Evolutionary conservation across 2,113 vertebrate genomes (phyloP), one percentile per base, ranked within the genome.

Genomic region (Conger conger): DNA sequence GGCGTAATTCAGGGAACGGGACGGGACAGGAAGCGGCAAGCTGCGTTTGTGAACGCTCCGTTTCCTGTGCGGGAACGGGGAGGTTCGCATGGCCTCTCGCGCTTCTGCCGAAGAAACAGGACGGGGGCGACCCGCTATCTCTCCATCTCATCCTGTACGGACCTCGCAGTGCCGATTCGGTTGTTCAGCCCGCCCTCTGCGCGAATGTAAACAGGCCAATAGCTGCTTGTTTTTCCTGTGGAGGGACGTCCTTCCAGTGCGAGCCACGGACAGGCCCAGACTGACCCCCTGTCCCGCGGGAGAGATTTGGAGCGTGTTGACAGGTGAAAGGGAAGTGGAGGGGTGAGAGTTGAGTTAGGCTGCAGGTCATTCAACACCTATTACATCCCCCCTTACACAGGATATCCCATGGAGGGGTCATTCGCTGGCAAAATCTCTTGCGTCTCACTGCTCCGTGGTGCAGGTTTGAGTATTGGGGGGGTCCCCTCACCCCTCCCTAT

Each of bases 251-350:
- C 84, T 89, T 88, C 87, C 83, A 84, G 86, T 86, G 86, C 88
- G 77, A 57, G 90, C 86, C 89, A 92, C 94, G 92, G 91, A 93
- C 91, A 94, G 93, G 92, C 86, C 85, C 92, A 88, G 90, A 83
- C 89, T 87, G 91, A n/a, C 86, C 88, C 85, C 81, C 82, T 76
- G 78, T 87, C 83, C 92, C 90, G 87, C 85, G 89, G 78, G 86
- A 82, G 79, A 95, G 93, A 95, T 96, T 94, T 96, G 94, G 88
- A 91, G 94, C 90, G 88, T 88, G 91, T 87, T 94, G 94, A 96
- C 94, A 96, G 92, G 92, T 94, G 93, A 89, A 93, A 87, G 88
- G 91, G 89, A 91, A 91, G 93, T 85, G 89, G 90, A 93, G 87
- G 92, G 93, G 90, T 87, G 90, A 87, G 87, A 93, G 89, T 93